Conservation (phyloP, 1,140 invertebrate genomes). For the Cydia splendana region DNA sequence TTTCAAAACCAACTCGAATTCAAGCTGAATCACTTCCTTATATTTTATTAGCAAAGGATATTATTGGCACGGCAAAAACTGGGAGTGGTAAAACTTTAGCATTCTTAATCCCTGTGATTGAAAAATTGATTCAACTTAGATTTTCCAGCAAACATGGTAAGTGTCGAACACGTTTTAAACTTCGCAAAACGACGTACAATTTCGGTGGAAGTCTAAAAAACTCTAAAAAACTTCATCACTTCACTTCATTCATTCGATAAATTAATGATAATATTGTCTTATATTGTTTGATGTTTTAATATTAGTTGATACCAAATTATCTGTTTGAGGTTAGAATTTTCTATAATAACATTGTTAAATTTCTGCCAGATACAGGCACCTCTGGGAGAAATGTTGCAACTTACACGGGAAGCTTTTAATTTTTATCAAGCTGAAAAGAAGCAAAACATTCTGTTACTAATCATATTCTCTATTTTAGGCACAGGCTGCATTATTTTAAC, state of each 20-base stretch:
- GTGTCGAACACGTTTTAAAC: background rate
- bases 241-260: background rate
- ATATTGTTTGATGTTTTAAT: background rate
- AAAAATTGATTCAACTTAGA: constrained; percentile 85
- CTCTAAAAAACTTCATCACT: too few species aligned
- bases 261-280: background rate
- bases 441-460: too few species aligned
- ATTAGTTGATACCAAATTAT: background rate
- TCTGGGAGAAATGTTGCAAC: too few species aligned
- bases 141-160: constrained; percentile 91
- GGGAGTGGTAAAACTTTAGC: constrained; percentile 97
- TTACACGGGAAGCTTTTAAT: background rate
- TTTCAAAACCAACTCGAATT: constrained; percentile 90
- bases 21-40: constrained; percentile 90
- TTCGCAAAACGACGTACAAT: too few species aligned
- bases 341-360: background rate
- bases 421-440: background rate
- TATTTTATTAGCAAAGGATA: constrained; percentile 88
- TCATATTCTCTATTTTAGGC: constrained; percentile 72
- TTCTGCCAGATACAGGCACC: too few species aligned
- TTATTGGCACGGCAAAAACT: constrained; percentile 96
- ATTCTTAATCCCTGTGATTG: constrained; percentile 93
- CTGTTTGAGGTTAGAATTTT: background rate
- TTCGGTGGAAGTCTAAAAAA: background rate
- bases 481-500: constrained; percentile 93